phyloP scores from a whole-genome alignment of 2,888 invertebrate species.

The Trisateles emortualis region DNA sequence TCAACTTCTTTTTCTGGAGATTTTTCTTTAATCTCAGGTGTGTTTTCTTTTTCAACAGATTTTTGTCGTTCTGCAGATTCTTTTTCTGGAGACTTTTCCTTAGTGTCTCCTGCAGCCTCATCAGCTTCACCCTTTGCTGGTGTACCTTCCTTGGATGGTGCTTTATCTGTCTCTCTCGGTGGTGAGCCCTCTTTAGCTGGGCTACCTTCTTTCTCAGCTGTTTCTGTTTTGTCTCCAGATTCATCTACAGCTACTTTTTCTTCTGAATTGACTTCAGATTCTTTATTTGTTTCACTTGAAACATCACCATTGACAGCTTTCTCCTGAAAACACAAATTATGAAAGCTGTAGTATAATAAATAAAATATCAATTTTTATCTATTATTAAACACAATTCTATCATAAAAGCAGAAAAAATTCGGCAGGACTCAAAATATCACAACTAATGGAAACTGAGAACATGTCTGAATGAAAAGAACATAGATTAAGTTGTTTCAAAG shows the following conservation, averaged over 20 bases:
- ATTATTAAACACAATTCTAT: too few relatives aligned
- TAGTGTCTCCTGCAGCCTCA: slow-evolving; percentile 41
- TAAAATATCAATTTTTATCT: too few relatives aligned
- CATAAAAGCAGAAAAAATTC: too few relatives aligned
- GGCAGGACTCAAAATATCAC: too few relatives aligned
- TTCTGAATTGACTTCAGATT: slow-evolving; percentile 61
- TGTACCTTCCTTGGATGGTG: slow-evolving; percentile 54
- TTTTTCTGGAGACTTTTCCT: slow-evolving; percentile 53
- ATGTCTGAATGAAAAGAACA: too few relatives aligned
- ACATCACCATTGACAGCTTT: slow-evolving; percentile 74
- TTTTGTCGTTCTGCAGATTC: slow-evolving; percentile 61
- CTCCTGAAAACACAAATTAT: slow-evolving; percentile 55
- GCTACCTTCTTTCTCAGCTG: slow-evolving; percentile 48
- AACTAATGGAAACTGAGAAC: too few relatives aligned
- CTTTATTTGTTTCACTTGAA: slow-evolving; percentile 54
- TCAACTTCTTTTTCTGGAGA: slow-evolving; percentile 60
- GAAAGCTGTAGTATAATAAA: too few relatives aligned
- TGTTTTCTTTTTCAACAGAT: slow-evolving; percentile 61
- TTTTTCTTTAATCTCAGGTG: slow-evolving; percentile 46
- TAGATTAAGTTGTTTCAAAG: too few relatives aligned
- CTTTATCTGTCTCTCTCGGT: slow-evolving; percentile 45
- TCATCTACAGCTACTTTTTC: slow-evolving; percentile 58
- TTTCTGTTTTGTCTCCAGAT: slow-evolving; percentile 45
- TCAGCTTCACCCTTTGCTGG: slow-evolving; percentile 55
- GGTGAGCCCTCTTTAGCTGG: slow-evolving; percentile 56